These are phyloP conservation scores for Drosophila lacteicornis DNA, from an alignment of 1,140 invertebrate genomes.

Conservation along the genomic window DNA sequence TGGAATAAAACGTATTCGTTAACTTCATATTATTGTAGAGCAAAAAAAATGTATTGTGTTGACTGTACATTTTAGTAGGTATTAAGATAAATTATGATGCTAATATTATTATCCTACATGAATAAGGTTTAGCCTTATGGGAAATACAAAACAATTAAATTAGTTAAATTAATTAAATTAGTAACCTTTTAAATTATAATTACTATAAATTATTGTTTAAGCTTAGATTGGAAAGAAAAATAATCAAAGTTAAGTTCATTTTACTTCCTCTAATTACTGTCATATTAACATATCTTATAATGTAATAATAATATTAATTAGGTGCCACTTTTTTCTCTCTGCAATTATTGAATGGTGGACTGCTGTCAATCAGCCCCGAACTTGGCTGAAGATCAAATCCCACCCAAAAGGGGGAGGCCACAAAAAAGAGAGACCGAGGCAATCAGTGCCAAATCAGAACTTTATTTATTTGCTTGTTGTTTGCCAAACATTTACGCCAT, in stretches of 20 bases:
- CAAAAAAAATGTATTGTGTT: no score
- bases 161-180: no score
- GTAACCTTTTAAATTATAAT: no score
- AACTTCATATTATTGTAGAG: no score
- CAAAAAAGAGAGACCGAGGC: constrained; percentile 46
- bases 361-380: constrained; percentile 15
- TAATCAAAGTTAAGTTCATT: not conserved
- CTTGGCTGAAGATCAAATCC: constrained; percentile 10
- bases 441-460: constrained; percentile 83
- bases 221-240: no score
- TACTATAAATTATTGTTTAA: no score
- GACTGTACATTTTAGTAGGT: no score
- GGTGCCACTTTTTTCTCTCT: constrained; percentile 2
- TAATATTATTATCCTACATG: no score
- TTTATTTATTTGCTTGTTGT: constrained; percentile 84
- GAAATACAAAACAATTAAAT: no score
- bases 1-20: no score
- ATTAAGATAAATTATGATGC: no score
- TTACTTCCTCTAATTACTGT: not conserved
- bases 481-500: constrained; percentile 84
- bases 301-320: constrained; percentile 1
- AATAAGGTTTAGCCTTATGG: no score
- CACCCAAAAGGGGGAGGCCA: constrained; percentile 51
- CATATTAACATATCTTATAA: not conserved
- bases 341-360: constrained; percentile 5